Evolutionary conservation across 2,113 vertebrate species (phyloP).

Genomic region (Progne subis): DNA sequence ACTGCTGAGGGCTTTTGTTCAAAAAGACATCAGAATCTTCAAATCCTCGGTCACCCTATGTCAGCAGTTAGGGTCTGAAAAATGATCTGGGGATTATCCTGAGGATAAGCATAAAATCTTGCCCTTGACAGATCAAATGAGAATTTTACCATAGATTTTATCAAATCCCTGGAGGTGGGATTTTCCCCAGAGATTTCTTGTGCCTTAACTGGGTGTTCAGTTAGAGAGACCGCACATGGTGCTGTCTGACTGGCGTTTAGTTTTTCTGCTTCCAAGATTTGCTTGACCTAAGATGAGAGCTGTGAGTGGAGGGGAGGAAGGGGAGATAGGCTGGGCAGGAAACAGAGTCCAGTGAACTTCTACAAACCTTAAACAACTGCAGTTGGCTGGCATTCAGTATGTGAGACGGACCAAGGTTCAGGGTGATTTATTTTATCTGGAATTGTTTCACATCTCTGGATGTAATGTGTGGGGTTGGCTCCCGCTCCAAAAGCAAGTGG

Average conservation of each 20-base stretch:
- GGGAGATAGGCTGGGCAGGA: slow-evolving; percentile 48
- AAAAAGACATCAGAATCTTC: neutral
- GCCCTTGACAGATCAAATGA: neutral
- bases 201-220: neutral
- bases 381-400: slow-evolving; percentile 38
- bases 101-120: neutral
- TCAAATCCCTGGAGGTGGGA: neutral
- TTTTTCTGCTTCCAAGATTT: slow-evolving; percentile 31
- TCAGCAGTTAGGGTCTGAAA: neutral
- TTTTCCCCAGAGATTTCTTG: neutral
- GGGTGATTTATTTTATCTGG: slow-evolving; percentile 48
- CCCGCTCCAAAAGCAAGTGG: neutral
- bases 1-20: neutral
- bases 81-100: neutral
- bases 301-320: slow-evolving; percentile 26
- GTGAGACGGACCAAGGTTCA: slow-evolving; percentile 24
- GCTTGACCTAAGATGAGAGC: neutral
- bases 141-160: neutral
- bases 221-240: slow-evolving; percentile 22
- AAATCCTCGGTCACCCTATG: neutral
- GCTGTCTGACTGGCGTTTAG: neutral
- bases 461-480: slow-evolving; percentile 17
- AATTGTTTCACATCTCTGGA: slow-evolving; percentile 24
- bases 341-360: slow-evolving; percentile 55
- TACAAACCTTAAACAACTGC: slow-evolving; percentile 51